A percentile compares a stretch with the other conserved stretches of the same genome.
Evolutionary conservation across 2,797 vertebrate genomes (phyloP).

Genomic region (Simalia tracyae): DNA sequence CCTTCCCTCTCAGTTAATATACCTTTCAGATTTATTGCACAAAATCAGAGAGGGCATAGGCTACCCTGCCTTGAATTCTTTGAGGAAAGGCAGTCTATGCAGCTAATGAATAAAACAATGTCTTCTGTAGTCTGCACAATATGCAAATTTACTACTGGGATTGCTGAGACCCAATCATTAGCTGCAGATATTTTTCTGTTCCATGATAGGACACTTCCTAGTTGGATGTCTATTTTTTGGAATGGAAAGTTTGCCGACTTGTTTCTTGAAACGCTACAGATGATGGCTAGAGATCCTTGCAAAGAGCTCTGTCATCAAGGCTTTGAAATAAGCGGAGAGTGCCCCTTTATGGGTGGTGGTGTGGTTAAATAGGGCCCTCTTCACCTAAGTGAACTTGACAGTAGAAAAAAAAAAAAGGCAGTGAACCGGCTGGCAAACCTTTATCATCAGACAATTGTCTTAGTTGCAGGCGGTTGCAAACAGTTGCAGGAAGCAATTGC

Average conservation of each 20-base stretch:
- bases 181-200: background rate
- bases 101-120: background rate
- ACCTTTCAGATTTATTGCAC: background rate
- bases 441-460: constrained; percentile 54
- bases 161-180: background rate
- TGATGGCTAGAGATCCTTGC: background rate
- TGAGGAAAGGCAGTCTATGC: background rate
- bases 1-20: background rate
- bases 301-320: constrained; percentile 13
- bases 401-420: constrained; percentile 59
- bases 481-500: constrained; percentile 67
- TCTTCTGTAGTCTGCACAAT: background rate
- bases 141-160: background rate
- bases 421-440: constrained; percentile 50
- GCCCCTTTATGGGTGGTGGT: constrained; percentile 44
- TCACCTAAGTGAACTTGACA: constrained; percentile 58
- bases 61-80: background rate
- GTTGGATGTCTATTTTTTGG: background rate
- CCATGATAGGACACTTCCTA: background rate
- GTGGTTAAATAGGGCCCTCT: constrained; percentile 47
- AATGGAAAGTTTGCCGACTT: rapidly evolving
- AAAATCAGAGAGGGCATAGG: background rate
- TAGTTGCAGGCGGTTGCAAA: constrained; percentile 35
- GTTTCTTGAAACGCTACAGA: background rate
- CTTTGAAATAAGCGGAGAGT: constrained; percentile 37